Evolutionary conservation across 2,797 vertebrate species (phyloP), one percentile per base, ranked within the genome.

Genomic region (Spinibarbus caldwelli): DNA sequence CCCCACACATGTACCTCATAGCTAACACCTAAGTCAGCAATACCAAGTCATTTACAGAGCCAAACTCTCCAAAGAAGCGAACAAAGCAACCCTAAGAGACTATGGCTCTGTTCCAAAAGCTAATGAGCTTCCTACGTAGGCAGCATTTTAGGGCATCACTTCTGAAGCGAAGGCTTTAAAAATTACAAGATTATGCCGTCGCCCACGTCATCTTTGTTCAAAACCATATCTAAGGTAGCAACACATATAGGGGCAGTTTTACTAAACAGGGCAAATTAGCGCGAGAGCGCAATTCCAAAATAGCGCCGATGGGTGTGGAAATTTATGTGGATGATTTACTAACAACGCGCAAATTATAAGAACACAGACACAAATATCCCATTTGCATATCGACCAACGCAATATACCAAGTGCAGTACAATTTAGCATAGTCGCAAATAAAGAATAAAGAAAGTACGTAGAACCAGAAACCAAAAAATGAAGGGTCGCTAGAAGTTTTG

Each of bases 1-100:
- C 85, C 10, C 80, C 36, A 26, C 29, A 70, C 11, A 19, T 45
- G 38, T 36, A 23, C 73, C 75, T 49, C 47, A 83, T 59, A 45
- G 43, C 26, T 38, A 23, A 76, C 49, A 73, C 43, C 43, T 52
- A 59, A 67, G 54, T 84, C 78, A 80, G 83, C 85, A 70, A 67
- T 68, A 43, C 49, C 36, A 64, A 57, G 72, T 72, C 45, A 72
- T 49, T 81, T 80, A 49, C 26, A 84, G n/a, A 49, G 47, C 38
- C 70, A 78, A 78, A 78, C 31, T 31, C 62, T 64, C 43, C 9
- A 34, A 77, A 23, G 23, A 79, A 6, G 45, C 23, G 21, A 85
- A 83, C 66, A 82, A 67, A 82, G 54, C 29, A 49, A 21, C 62
- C 2, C 3, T 59, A 1, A 15, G 34, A 11, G 36, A 31, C 23